Evolutionary conservation across 2,797 vertebrate species (phyloP).

Genomic region (Channallabes apus): DNA sequence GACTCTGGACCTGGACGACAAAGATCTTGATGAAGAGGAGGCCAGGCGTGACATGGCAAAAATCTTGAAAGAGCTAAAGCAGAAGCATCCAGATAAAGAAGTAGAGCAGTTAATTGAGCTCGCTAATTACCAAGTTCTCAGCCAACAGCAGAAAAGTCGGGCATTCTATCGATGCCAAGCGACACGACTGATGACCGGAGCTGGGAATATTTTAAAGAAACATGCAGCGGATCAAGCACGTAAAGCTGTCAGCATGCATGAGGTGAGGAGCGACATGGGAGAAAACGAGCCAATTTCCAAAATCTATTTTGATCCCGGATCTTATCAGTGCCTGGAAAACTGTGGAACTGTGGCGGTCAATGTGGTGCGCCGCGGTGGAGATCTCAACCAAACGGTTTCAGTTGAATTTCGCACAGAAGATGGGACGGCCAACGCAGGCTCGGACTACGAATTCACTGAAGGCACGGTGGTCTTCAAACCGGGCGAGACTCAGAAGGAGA

Average conservation of each 20-base stretch:
- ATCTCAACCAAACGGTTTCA: constrained; percentile 84
- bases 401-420: constrained; percentile 98
- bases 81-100: constrained; percentile 98
- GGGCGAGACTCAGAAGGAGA: constrained; percentile 92
- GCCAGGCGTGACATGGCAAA: constrained; percentile 95
- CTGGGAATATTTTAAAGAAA: constrained; percentile 96
- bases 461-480: constrained; percentile 93
- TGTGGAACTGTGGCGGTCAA: constrained; percentile 94
- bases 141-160: constrained; percentile 97
- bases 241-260: constrained; percentile 97
- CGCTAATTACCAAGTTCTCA: constrained; percentile 97
- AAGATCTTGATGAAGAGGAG: constrained; percentile 95
- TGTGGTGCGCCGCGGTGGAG: constrained; percentile 88
- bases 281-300: constrained; percentile 91
- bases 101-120: constrained; percentile 95
- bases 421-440: constrained; percentile 94
- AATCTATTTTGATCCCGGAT: constrained; percentile 91
- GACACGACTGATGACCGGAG: constrained; percentile 95
- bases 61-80: constrained; percentile 96
- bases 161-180: constrained; percentile 99
- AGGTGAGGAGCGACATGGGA: constrained; percentile 84
- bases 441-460: constrained; percentile 98
- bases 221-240: constrained; percentile 96
- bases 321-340: constrained; percentile 98
- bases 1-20: constrained; percentile 88